phyloP scores from a whole-genome alignment of 2,797 vertebrate genomes.

The Pseudochromis fuscus region DNA sequence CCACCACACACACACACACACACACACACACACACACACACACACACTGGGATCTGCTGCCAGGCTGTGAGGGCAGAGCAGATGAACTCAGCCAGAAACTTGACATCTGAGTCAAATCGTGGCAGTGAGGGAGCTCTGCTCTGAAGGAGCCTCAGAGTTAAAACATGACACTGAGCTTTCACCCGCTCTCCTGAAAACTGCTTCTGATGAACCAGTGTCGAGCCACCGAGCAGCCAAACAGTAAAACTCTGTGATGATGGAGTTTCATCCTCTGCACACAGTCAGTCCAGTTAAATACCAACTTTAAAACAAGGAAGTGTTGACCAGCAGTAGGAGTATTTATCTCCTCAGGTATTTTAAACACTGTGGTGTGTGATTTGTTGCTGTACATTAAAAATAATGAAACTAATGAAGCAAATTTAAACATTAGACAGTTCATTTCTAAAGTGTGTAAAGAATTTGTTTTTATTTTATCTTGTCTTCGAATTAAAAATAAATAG shows the following conservation, averaged over 20 bases:
- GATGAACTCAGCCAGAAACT: constrained; percentile 56
- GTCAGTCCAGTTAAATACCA: too few relatives aligned
- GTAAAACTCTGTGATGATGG: constrained; percentile 26
- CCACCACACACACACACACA: constrained; percentile 3
- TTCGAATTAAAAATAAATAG: too few relatives aligned
- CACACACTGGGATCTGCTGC: constrained; percentile 14
- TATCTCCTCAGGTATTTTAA: too few relatives aligned
- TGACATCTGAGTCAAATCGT: constrained; percentile 69
- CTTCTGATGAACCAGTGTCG: constrained; percentile 27
- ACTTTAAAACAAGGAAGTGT: too few relatives aligned
- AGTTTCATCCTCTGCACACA: too few relatives aligned
- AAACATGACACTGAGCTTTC: constrained; percentile 39
- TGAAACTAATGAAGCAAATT: too few relatives aligned
- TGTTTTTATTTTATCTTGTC: too few relatives aligned
- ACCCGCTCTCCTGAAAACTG: constrained; percentile 29
- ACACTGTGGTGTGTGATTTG: too few relatives aligned
- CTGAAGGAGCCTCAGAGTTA: constrained; percentile 55
- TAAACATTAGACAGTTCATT: too few relatives aligned
- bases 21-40: constrained; percentile 9
- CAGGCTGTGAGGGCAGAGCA: constrained; percentile 22
- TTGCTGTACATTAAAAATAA: too few relatives aligned
- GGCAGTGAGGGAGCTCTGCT: constrained; percentile 42
- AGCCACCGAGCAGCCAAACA: constrained; percentile 4
- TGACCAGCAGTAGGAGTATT: too few relatives aligned
- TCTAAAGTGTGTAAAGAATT: too few relatives aligned